A percentile compares a stretch with the other conserved stretches of the same genome.
phyloP scores from a whole-genome alignment of 2,888 invertebrate genomes.

The Cryptops parisi region DNA sequence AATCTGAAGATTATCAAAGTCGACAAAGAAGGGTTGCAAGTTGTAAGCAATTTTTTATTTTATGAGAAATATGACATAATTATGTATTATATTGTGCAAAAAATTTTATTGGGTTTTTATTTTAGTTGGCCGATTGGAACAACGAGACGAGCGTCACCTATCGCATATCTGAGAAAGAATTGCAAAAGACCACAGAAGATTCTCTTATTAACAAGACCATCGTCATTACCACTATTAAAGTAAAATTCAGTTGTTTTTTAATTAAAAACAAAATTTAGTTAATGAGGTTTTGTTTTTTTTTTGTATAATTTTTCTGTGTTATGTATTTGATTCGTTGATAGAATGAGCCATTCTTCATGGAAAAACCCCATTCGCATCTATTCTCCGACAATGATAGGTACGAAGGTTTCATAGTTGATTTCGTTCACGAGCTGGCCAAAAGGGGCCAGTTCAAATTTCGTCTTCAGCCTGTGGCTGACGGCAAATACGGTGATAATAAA shows the following conservation, averaged over 20 bases:
- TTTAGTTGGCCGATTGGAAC: background rate
- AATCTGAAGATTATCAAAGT: constrained; percentile 74
- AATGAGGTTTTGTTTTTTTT: background rate
- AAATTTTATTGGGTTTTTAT: too few relatives aligned
- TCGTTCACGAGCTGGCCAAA: constrained; percentile 34
- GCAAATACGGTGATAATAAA: constrained; percentile 20
- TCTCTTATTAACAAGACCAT: constrained; percentile 4
- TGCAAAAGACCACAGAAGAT: constrained; percentile 3
- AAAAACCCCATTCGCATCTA: constrained; percentile 24
- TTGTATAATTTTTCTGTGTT: too few relatives aligned
- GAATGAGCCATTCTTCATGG: constrained; percentile 37
- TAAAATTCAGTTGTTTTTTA: background rate
- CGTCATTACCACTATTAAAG: constrained; percentile 6
- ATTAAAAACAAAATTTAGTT: background rate
- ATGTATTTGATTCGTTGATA: too few relatives aligned
- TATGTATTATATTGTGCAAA: too few relatives aligned
- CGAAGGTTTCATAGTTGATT: constrained; percentile 36
- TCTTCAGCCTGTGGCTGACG: constrained; percentile 29
- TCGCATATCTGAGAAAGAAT: background rate
- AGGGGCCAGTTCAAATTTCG: constrained; percentile 34
- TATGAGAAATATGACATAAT: too few relatives aligned
- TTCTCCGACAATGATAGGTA: constrained; percentile 30
- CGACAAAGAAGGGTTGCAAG: background rate
- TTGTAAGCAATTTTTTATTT: background rate
- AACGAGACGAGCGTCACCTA: background rate